phyloP scores from a whole-genome alignment of 1,140 invertebrate genomes.

The Schlechtendalia chinensis region DNA sequence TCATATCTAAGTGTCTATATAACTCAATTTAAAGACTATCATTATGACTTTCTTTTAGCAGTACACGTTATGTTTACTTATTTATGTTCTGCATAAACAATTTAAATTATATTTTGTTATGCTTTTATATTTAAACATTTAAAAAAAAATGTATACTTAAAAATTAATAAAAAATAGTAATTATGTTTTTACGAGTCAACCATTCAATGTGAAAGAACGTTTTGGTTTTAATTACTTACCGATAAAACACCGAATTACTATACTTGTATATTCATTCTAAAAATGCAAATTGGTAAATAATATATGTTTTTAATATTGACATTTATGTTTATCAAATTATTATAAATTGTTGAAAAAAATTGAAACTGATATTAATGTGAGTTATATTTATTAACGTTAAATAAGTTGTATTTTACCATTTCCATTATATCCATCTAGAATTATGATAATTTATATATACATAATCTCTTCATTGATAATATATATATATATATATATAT shows the following conservation, averaged over 20 bases:
- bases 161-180: neutral
- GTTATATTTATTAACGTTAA: neutral
- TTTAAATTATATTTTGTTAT: neutral
- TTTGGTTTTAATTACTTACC: conserved; percentile 18
- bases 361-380: neutral
- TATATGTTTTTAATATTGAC: neutral
- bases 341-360: neutral
- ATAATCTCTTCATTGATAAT: neutral
- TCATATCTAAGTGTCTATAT: no score
- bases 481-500: neutral
- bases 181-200: neutral
- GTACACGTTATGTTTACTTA: neutral
- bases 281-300: neutral
- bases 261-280: neutral
- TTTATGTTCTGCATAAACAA: neutral
- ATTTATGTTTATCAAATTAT: neutral
- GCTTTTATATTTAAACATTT: neutral
- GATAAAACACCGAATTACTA: conserved; percentile 36
- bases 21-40: neutral
- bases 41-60: neutral
- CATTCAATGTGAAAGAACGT: neutral
- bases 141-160: neutral
- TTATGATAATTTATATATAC: neutral
- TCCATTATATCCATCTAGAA: neutral
- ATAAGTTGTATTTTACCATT: neutral